phyloP scores from a whole-genome alignment of 2,888 invertebrate species.

The Elegia similella region DNA sequence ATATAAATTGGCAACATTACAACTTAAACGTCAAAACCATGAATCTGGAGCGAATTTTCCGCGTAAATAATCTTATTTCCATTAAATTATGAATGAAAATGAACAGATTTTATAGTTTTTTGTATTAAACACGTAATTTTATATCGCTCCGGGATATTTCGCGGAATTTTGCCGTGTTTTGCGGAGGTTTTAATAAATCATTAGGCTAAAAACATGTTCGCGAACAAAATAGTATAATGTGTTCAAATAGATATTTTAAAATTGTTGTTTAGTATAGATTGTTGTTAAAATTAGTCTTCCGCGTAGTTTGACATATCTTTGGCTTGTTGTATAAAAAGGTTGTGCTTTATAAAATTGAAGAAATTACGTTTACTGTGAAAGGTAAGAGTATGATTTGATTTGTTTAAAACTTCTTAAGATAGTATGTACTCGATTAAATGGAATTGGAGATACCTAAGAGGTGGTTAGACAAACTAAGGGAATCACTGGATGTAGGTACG shows the following conservation, averaged over 20 bases:
- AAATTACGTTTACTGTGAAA: slow-evolving; percentile 56
- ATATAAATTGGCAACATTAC: slow-evolving; percentile 21
- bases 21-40: slow-evolving; percentile 58
- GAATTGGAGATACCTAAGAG: too few relatives aligned
- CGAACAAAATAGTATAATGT: slow-evolving; percentile 22
- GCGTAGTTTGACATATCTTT: slow-evolving; percentile 37
- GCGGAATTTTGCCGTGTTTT: slow-evolving; percentile 2
- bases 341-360: slow-evolving; percentile 63
- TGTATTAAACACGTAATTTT: slow-evolving; percentile 26
- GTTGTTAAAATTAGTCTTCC: slow-evolving; percentile 45
- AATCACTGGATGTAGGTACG: too few relatives aligned
- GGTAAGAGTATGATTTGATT: slow-evolving; percentile 43
- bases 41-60: slow-evolving; percentile 69
- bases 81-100: slow-evolving; percentile 71
- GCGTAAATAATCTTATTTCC: slow-evolving; percentile 48
- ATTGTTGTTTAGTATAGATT: slow-evolving; percentile 37
- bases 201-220: not conserved
- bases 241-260: slow-evolving; percentile 24
- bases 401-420: not conserved
- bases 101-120: slow-evolving; percentile 39
- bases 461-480: too few relatives aligned
- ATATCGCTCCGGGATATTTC: slow-evolving; percentile 20
- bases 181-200: not conserved
- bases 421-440: too few relatives aligned
- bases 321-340: slow-evolving; percentile 43